Base-by-base conservation (phyloP, 1,140 invertebrate species). In the Choristoneura fumiferana region DNA sequence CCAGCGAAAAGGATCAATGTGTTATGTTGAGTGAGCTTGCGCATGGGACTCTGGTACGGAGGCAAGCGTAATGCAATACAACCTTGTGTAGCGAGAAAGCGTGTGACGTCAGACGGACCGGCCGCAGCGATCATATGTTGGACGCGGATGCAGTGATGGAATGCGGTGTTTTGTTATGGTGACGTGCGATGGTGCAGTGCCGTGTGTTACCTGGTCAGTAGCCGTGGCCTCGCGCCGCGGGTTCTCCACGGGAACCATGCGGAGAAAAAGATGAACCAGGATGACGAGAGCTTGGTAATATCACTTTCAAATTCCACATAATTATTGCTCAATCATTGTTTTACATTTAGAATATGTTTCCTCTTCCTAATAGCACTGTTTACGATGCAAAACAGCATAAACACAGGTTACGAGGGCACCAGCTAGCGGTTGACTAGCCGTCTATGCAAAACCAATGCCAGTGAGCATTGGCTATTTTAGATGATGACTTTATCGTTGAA, bases 261-360 rank as follows among this genome's bases (percentile, higher is more conserved):
- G 84, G 78, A 84, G 82, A 84, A 89, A 89, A 89, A 83, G 82
- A 89, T 89, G 85, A 89, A 74, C 85, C 82, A 89, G 76, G 85
- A 87, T 87, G 85, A 81, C 57, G 84, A 89, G 81, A 89, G 85
- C 85, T 89, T 89, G 85, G 85, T 88, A 88, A 88, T 88, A 85
- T 88, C 78, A 87, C 67, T 85, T 82, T 73, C 67, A 65, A 72
- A 62, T 72, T 68, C 33, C 35, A 36, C 54, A 43, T 9, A 6
- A 39, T 29, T 45, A 22, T n/a, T n/a, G n/a, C n/a, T n/a, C n/a
- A n/a, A n/a, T n/a, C 53, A 43, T 62, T 54, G 22, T 54, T 8
- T 29, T n/a, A n/a, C 10, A 17, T 39, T 14, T 29, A 36, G 6
- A 34, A 17, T 49, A 15, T 55, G 40, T 55, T 54, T 58, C 54